A percentile compares a stretch with the other conserved stretches of the same genome.
These are phyloP conservation scores for Tanytarsus gracilentus DNA, from an alignment of 2,888 invertebrate species.

Conservation along the genomic window DNA sequence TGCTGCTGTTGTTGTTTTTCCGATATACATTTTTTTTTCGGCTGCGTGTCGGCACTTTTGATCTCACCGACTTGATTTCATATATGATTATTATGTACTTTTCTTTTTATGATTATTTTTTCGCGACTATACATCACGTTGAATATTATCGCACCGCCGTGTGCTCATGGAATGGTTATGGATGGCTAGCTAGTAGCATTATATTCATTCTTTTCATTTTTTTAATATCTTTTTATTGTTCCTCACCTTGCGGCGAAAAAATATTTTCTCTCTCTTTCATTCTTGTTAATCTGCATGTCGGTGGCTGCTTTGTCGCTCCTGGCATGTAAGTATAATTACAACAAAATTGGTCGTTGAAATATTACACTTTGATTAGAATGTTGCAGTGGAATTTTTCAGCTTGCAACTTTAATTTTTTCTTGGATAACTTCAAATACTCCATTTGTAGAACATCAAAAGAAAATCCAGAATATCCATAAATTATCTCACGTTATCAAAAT, in stretches of 20 bases:
- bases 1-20: conserved; percentile 14
- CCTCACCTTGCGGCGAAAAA: background rate
- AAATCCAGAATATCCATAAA: too few relatives aligned
- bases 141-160: too few relatives aligned
- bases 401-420: too few relatives aligned
- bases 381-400: too few relatives aligned
- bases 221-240: background rate
- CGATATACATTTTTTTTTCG: conserved; percentile 27
- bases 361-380: too few relatives aligned
- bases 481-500: too few relatives aligned
- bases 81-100: conserved; percentile 25
- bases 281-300: conserved; percentile 4
- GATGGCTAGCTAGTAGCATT: background rate
- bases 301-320: too few relatives aligned
- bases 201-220: conserved; percentile 12
- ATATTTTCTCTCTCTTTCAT: background rate
- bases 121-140: conserved; percentile 16
- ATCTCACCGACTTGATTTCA: conserved; percentile 22
- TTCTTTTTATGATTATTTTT: conserved; percentile 27
- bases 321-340: too few relatives aligned
- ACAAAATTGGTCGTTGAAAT: too few relatives aligned
- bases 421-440: too few relatives aligned
- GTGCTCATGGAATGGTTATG: too few relatives aligned
- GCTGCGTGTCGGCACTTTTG: conserved; percentile 27
- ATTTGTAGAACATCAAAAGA: too few relatives aligned